Conservation (phyloP, 2,888 invertebrate species). For the Drosophila atroscutellata region DNA sequence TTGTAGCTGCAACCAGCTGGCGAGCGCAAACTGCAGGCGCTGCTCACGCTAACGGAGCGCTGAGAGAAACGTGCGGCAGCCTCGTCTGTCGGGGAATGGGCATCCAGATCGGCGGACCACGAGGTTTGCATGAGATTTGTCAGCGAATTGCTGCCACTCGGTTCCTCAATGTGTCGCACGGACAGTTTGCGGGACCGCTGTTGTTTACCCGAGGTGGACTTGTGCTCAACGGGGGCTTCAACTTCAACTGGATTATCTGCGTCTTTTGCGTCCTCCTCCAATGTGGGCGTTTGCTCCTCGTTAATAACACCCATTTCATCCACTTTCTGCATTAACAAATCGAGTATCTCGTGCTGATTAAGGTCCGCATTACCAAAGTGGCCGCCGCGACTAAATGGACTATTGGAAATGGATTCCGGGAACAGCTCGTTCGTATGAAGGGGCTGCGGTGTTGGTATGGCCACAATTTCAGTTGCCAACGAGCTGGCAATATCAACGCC, state of each 20-base stretch:
- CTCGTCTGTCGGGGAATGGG: constrained; percentile 57
- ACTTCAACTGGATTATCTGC: background rate
- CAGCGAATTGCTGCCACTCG: constrained; percentile 78
- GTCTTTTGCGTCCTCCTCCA: background rate
- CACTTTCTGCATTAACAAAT: constrained; percentile 83
- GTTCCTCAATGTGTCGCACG: constrained; percentile 48
- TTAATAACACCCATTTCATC: constrained; percentile 84
- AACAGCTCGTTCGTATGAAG: constrained; percentile 83
- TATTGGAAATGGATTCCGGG: constrained; percentile 84
- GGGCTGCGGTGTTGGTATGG: constrained; percentile 83
- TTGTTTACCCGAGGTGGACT: constrained; percentile 9
- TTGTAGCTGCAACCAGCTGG: constrained; percentile 83
- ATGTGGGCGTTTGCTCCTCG: constrained; percentile 83
- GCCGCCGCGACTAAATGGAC: constrained; percentile 82
- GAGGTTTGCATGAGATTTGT: constrained; percentile 83
- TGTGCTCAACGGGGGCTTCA: constrained; percentile 4
- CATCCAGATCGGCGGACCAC: constrained; percentile 81
- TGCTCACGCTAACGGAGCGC: constrained; percentile 83
- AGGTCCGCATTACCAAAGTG: constrained; percentile 78
- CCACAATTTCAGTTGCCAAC: constrained; percentile 85
- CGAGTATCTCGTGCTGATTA: constrained; percentile 80
- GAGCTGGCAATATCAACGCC: constrained; percentile 92
- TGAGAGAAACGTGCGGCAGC: constrained; percentile 57
- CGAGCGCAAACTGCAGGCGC: constrained; percentile 77
- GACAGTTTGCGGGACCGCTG: constrained; percentile 44